These are phyloP conservation scores for Neocrepidodera transversa DNA, from an alignment of 2,888 invertebrate species.

Conservation along the genomic window DNA sequence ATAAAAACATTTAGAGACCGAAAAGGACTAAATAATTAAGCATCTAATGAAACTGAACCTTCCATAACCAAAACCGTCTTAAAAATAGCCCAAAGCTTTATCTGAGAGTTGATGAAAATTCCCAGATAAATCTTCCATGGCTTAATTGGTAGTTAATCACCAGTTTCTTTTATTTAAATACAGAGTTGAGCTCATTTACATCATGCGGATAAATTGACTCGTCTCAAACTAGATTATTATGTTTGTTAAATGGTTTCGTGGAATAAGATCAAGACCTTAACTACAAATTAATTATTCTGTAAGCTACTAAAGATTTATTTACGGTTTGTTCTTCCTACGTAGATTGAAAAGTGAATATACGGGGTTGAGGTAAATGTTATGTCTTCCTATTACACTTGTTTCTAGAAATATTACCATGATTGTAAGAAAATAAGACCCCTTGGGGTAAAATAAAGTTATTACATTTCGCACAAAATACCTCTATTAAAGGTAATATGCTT, in stretches of 20 bases:
- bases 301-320: conserved; percentile 10
- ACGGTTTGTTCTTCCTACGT: neutral
- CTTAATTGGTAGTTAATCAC: conserved; percentile 35
- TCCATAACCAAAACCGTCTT: no score
- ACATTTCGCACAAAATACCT: neutral
- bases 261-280: conserved; percentile 16
- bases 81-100: conserved; percentile 2
- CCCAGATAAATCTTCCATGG: conserved; percentile 17
- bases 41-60: no score
- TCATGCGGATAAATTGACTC: conserved; percentile 28
- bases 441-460: neutral
- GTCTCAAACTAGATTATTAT: conserved; percentile 25
- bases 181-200: conserved; percentile 27
- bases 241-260: conserved; percentile 28
- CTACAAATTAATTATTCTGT: conserved; percentile 21
- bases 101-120: conserved; percentile 13
- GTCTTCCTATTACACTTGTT: no score
- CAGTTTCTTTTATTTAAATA: conserved; percentile 31
- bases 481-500: neutral
- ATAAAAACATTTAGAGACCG: no score
- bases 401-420: no score
- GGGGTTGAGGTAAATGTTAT: no score
- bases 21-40: no score
- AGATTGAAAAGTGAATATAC: neutral
- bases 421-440: neutral